Percentiles rank a stretch among this genome's conserved stretches.
Conservation (phyloP, 2,797 vertebrate genomes). For the Tamandua tetradactyla region DNA sequence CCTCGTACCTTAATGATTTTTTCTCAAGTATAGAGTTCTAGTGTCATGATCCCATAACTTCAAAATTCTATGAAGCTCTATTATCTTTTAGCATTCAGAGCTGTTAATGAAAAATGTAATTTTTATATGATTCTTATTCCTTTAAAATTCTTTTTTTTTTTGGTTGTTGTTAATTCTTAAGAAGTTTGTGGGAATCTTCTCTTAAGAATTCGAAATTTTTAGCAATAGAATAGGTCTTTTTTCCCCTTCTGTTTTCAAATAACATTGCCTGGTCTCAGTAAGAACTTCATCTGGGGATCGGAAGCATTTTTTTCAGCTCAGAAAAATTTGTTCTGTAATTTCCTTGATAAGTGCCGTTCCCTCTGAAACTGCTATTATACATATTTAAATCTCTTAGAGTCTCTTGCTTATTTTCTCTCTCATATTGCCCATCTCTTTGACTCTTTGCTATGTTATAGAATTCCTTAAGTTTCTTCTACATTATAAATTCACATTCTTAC, state of each 20-base stretch:
- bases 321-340: constrained; percentile 25
- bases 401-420: constrained; percentile 21
- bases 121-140: background rate
- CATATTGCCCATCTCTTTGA: background rate
- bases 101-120: background rate
- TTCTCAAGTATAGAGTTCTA: constrained; percentile 3
- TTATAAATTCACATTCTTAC: constrained; percentile 8
- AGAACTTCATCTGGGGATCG: constrained; percentile 30
- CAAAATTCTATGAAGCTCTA: constrained; percentile 14
- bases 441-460: background rate
- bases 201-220: constrained; percentile 50
- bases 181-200: constrained; percentile 18
- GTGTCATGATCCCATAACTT: background rate
- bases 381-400: constrained; percentile 23
- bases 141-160: constrained; percentile 12
- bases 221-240: background rate
- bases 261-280: background rate
- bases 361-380: constrained; percentile 36
- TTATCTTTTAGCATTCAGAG: background rate
- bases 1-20: background rate
- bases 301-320: background rate
- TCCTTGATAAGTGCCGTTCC: constrained; percentile 22
- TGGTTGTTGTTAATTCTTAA: background rate
- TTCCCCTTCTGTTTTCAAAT: background rate
- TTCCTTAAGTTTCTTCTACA: constrained; percentile 42